These are phyloP conservation scores for Epirrhoe alternata DNA, from an alignment of 2,888 invertebrate species.

Conservation along the genomic window DNA sequence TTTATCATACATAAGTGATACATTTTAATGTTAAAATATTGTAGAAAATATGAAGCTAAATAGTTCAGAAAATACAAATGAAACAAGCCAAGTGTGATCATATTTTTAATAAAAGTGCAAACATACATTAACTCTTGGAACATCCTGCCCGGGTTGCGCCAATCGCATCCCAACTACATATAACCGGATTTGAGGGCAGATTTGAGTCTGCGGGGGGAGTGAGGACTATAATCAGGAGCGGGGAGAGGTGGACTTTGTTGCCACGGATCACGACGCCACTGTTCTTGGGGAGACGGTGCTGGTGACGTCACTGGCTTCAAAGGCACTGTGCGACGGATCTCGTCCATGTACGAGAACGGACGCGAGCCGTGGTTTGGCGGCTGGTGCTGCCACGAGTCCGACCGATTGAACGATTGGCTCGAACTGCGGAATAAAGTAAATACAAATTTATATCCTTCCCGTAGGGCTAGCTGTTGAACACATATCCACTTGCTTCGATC, in stretches of 20 bases:
- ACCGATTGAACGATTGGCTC: conserved; percentile 56
- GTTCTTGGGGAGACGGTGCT: conserved; percentile 32
- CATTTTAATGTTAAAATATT: not conserved
- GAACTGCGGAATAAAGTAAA: conserved; percentile 9
- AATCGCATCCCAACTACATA: conserved; percentile 42
- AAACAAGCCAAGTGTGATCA: conserved; percentile 4
- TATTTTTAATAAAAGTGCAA: conserved; percentile 13
- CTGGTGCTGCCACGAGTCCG: conserved; percentile 66
- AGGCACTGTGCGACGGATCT: conserved; percentile 53
- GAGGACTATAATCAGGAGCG: conserved; percentile 72
- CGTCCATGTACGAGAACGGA: conserved; percentile 71
- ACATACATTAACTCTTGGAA: not conserved
- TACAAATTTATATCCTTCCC: too few relatives aligned
- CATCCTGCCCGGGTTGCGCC: not conserved
- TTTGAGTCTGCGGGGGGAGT: conserved; percentile 64
- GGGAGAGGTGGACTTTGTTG: conserved; percentile 60
- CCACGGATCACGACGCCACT: conserved; percentile 51
- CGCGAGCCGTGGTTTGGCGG: conserved; percentile 43
- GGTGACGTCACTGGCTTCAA: conserved; percentile 47
- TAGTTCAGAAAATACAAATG: not conserved
- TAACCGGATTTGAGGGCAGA: conserved; percentile 67
- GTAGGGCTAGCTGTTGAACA: too few relatives aligned
- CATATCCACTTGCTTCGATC: too few relatives aligned
- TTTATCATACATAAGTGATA: not conserved
- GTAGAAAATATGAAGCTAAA: conserved; percentile 1